Evolutionary conservation across 1,140 invertebrate species (phyloP).

Genomic region (Papilio aristodemus): DNA sequence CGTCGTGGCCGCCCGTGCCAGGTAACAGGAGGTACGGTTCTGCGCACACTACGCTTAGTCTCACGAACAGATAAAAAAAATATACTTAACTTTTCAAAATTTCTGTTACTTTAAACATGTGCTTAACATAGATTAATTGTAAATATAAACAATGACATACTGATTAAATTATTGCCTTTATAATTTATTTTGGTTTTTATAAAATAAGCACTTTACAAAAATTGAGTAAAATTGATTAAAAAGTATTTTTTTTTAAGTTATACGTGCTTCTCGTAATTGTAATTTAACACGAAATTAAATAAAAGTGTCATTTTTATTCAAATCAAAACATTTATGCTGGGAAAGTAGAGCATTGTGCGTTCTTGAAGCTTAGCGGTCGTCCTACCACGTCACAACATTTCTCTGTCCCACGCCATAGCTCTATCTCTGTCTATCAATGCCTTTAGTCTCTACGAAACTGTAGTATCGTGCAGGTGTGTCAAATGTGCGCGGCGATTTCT

Average conservation of each 20-base stretch:
- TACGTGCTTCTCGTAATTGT: background rate
- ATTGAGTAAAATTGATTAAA: background rate
- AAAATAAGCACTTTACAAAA: background rate
- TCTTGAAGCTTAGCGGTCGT: slow-evolving; percentile 70
- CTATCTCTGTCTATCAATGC: slow-evolving; percentile 59
- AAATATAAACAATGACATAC: background rate
- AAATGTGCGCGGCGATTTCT: slow-evolving; percentile 42
- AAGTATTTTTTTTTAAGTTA: background rate
- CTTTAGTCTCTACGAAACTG: slow-evolving; percentile 68
- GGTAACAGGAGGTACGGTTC: slow-evolving; percentile 76
- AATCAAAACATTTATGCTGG: slow-evolving; percentile 39
- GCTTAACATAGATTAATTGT: background rate
- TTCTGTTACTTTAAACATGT: background rate
- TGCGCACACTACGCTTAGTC: slow-evolving; percentile 46
- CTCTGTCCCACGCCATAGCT: slow-evolving; percentile 58
- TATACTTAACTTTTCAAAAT: slow-evolving; percentile 25
- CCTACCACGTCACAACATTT: slow-evolving; percentile 62
- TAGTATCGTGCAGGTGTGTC: slow-evolving; percentile 62
- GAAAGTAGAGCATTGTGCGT: slow-evolving; percentile 58
- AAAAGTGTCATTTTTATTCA: slow-evolving; percentile 26
- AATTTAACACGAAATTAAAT: background rate
- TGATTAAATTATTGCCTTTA: background rate
- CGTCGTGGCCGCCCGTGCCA: slow-evolving; percentile 64
- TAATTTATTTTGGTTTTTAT: background rate
- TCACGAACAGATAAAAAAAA: slow-evolving; percentile 35